Percentiles rank a stretch among this genome's conserved stretches.
phyloP scores from a whole-genome alignment of 2,888 invertebrate species.

The Amphipoea lucens region DNA sequence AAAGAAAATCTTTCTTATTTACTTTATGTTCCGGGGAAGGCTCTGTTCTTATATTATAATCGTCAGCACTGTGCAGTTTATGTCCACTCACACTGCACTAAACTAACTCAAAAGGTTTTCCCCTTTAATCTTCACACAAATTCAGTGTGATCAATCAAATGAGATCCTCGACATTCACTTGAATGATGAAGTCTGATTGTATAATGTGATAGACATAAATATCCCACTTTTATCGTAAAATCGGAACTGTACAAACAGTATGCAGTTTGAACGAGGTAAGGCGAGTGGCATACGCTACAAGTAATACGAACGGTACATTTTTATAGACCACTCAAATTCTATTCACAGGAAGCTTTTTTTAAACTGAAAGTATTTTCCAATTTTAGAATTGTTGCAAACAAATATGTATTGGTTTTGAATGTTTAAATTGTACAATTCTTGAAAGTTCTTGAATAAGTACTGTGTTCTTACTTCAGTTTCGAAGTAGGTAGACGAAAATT shows the following conservation, averaged over 20 bases:
- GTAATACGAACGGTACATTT: slow-evolving; percentile 13
- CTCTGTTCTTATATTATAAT: too few relatives aligned
- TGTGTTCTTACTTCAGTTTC: slow-evolving; percentile 1
- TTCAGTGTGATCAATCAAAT: too few relatives aligned
- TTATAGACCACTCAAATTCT: slow-evolving; percentile 36
- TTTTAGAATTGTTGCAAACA: slow-evolving; percentile 30
- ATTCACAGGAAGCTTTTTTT: slow-evolving; percentile 23
- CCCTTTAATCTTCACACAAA: too few relatives aligned
- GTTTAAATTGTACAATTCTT: slow-evolving; percentile 15
- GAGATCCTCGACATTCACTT: too few relatives aligned
- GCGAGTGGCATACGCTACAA: background rate
- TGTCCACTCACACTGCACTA: too few relatives aligned
- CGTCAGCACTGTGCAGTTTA: too few relatives aligned
- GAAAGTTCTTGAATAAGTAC: slow-evolving; percentile 11
- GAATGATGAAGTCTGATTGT: too few relatives aligned
- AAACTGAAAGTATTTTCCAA: slow-evolving; percentile 38
- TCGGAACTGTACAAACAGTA: background rate
- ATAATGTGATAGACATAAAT: too few relatives aligned
- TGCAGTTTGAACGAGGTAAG: background rate
- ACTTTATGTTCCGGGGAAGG: too few relatives aligned
- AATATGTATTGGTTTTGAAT: slow-evolving; percentile 14
- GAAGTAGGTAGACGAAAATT: background rate
- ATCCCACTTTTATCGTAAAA: background rate
- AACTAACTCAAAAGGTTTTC: too few relatives aligned
- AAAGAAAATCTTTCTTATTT: too few relatives aligned